Evolutionary conservation across 2,888 invertebrate species (phyloP).

Genomic region (Dynastes grantii): DNA sequence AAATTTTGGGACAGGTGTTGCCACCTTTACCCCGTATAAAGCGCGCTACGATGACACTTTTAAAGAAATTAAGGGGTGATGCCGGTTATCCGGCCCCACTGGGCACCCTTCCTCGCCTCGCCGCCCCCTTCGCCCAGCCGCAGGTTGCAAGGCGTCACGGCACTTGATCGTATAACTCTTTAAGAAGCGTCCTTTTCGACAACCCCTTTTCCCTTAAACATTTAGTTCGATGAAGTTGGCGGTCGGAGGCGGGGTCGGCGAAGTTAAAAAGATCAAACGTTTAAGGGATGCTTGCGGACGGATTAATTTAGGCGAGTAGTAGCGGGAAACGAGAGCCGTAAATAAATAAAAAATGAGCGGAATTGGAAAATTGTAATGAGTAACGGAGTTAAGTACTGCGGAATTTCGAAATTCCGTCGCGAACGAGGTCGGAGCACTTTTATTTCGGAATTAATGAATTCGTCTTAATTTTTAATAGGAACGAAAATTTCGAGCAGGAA

Average conservation of each 20-base stretch:
- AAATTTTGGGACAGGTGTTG: conserved; percentile 62
- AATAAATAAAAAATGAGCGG: conserved; percentile 34
- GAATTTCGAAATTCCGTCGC: conserved; percentile 4
- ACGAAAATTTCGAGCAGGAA: not conserved
- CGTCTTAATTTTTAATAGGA: not conserved
- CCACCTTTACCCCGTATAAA: conserved; percentile 51
- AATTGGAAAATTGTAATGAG: conserved; percentile 25
- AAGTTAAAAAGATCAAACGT: conserved; percentile 47
- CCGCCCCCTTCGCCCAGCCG: not conserved
- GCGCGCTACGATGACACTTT: conserved; percentile 55
- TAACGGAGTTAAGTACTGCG: conserved; percentile 1
- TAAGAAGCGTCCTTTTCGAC: conserved; percentile 16
- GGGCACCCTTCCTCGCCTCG: not conserved
- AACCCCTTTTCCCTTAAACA: conserved; percentile 28
- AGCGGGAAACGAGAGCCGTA: conserved; percentile 23
- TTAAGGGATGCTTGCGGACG: conserved; percentile 41
- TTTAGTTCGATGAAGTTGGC: conserved; percentile 54
- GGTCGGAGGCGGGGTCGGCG: conserved; percentile 51
- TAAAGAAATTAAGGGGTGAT: conserved; percentile 60
- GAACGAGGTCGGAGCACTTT: not conserved
- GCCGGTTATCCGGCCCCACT: conserved; percentile 23
- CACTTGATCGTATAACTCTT: conserved; percentile 29
- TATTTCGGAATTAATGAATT: conserved; percentile 2
- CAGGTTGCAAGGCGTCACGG: conserved; percentile 6
- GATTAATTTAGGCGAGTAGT: conserved; percentile 28